phyloP scores from a whole-genome alignment of 2,888 invertebrate genomes.

The Hyposoter didymator region DNA sequence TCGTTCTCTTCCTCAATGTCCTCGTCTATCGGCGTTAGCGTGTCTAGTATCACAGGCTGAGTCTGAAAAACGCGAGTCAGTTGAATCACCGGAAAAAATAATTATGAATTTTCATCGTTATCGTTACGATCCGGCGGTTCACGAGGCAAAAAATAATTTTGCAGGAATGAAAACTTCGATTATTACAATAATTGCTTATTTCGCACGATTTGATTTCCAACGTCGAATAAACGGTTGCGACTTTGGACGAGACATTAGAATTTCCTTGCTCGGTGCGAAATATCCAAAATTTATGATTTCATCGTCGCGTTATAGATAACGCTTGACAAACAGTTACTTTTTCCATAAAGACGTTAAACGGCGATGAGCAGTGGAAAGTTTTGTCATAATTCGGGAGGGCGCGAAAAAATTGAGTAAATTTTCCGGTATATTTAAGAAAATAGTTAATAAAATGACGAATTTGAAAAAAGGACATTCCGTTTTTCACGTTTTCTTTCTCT shows the following conservation, averaged over 20 bases:
- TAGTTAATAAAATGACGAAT: neutral
- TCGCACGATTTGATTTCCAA: too few species aligned
- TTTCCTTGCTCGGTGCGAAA: neutral
- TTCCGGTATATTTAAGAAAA: neutral
- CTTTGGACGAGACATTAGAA: neutral
- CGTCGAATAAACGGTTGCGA: too few species aligned
- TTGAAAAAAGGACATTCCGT: neutral
- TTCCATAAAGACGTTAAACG: neutral
- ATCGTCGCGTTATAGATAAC: neutral
- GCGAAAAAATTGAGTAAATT: neutral
- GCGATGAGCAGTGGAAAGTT: neutral
- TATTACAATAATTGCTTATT: too few species aligned
- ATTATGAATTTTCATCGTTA: too few species aligned
- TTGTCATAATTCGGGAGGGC: neutral
- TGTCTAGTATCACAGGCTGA: conserved; percentile 88
- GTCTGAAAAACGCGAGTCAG: conserved; percentile 83
- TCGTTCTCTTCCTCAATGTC: conserved; percentile 88
- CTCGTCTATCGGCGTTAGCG: conserved; percentile 93
- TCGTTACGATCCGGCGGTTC: too few species aligned
- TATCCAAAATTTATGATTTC: neutral
- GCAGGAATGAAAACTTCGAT: too few species aligned
- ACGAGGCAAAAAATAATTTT: too few species aligned
- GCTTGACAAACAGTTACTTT: neutral
- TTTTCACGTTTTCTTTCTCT: neutral
- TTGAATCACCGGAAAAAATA: neutral